phyloP scores from a whole-genome alignment of 1,140 invertebrate species.

The Pseudomyrmex dendroicus region DNA sequence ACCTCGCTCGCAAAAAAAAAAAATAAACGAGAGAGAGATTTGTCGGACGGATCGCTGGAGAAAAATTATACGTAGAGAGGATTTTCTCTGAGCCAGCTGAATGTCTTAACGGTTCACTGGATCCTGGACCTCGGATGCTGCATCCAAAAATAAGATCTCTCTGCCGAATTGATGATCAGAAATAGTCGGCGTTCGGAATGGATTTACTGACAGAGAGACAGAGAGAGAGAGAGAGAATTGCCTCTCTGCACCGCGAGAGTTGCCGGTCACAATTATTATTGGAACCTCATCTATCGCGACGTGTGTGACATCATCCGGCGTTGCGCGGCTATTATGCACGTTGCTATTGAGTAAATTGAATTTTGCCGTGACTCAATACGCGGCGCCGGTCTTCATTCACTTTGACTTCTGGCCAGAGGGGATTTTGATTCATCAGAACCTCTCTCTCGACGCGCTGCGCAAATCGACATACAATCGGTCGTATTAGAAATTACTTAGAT shows the following conservation, averaged over 20 bases:
- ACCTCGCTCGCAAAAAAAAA: not conserved
- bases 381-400: no score
- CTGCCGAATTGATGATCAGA: conserved; percentile 79
- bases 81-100: conserved; percentile 5
- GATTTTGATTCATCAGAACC: no score
- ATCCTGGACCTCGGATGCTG: conserved; percentile 77
- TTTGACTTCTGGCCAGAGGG: no score
- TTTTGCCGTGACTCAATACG: no score
- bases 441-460: no score
- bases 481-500: no score
- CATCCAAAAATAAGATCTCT: conserved; percentile 79
- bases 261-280: conserved; percentile 52
- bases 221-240: conserved; percentile 12
- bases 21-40: not conserved
- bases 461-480: no score
- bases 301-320: no score
- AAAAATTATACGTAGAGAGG: conserved; percentile 9
- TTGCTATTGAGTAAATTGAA: no score
- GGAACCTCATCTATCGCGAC: not conserved
- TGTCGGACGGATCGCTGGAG: not conserved
- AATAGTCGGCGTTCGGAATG: conserved; percentile 75
- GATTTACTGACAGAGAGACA: conserved; percentile 63
- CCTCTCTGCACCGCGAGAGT: conserved; percentile 14
- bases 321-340: no score
- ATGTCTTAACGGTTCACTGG: conserved; percentile 62